Evolutionary conservation across 2,888 invertebrate species (phyloP).

Genomic region (Drosophila ustulata): DNA sequence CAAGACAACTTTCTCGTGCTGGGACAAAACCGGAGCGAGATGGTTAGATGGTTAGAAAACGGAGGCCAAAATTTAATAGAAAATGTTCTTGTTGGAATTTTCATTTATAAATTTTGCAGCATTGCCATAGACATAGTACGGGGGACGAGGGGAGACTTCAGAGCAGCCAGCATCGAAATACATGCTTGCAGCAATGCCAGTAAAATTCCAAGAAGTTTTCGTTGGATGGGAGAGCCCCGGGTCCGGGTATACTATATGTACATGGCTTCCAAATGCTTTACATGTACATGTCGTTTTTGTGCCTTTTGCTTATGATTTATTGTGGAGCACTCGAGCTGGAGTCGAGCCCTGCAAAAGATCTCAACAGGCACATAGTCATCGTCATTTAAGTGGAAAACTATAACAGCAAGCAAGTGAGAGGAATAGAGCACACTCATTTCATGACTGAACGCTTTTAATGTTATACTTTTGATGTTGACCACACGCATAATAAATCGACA

Average conservation of each 20-base stretch:
- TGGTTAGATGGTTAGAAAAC: conserved; percentile 52
- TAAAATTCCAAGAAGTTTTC: conserved; percentile 75
- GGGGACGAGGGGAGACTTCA: conserved; percentile 8
- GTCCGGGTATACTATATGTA: conserved; percentile 15
- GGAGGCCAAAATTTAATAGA: conserved; percentile 75
- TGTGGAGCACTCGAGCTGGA: conserved; percentile 8
- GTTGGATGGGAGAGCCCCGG: conserved; percentile 10
- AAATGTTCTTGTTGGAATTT: conserved; percentile 82
- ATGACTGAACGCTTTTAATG: conserved; percentile 74
- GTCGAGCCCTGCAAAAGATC: conserved; percentile 38
- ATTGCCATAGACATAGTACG: conserved; percentile 24
- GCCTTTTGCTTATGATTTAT: conserved; percentile 76
- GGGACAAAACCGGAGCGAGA: conserved; percentile 37
- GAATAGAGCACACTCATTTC: conserved; percentile 57
- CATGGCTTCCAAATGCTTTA: conserved; percentile 67
- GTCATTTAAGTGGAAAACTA: conserved; percentile 58
- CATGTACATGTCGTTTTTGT: conserved; percentile 70
- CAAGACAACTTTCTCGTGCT: conserved; percentile 78
- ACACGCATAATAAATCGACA: conserved; percentile 64
- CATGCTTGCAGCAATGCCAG: conserved; percentile 67
- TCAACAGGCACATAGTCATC: conserved; percentile 29
- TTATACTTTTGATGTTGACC: conserved; percentile 71
- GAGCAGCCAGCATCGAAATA: conserved; percentile 53
- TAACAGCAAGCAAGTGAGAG: conserved; percentile 10
- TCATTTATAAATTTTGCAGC: conserved; percentile 78